Percentiles rank a stretch among this genome's conserved stretches.
Evolutionary conservation across 2,888 invertebrate species (phyloP).

Genomic region (Oxystoma pomonae): DNA sequence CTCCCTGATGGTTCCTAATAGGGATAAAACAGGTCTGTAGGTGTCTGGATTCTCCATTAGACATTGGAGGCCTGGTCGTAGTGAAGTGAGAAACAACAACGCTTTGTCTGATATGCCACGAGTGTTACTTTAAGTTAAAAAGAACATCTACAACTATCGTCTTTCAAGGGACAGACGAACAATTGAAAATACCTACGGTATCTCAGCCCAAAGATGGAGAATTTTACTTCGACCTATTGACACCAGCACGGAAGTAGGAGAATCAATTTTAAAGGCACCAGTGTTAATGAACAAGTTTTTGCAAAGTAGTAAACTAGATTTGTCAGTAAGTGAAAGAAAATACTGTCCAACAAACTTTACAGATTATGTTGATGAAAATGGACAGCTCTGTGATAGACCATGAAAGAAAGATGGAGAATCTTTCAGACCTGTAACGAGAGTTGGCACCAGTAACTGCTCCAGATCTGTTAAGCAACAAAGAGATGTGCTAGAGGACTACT

Average conservation of each 20-base stretch:
- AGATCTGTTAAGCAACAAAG: background rate
- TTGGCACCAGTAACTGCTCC: background rate
- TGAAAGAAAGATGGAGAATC: background rate
- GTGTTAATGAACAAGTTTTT: too few species aligned
- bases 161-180: background rate
- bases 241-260: background rate
- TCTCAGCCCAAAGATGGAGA: background rate
- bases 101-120: too few species aligned
- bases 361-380: background rate
- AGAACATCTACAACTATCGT: background rate
- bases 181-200: background rate
- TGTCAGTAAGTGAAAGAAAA: too few species aligned
- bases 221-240: background rate
- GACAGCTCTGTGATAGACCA: background rate
- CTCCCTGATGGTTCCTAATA: too few species aligned
- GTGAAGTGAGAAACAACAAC: too few species aligned
- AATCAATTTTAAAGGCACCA: background rate
- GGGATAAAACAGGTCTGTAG: too few species aligned
- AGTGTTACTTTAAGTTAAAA: too few species aligned
- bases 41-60: too few species aligned
- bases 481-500: too few species aligned
- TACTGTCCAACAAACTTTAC: background rate
- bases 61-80: too few species aligned
- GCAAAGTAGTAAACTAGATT: too few species aligned
- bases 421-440: background rate